These are phyloP conservation scores for Ameiurus melas DNA, from an alignment of 2,113 vertebrate species.

Conservation along the genomic window DNA sequence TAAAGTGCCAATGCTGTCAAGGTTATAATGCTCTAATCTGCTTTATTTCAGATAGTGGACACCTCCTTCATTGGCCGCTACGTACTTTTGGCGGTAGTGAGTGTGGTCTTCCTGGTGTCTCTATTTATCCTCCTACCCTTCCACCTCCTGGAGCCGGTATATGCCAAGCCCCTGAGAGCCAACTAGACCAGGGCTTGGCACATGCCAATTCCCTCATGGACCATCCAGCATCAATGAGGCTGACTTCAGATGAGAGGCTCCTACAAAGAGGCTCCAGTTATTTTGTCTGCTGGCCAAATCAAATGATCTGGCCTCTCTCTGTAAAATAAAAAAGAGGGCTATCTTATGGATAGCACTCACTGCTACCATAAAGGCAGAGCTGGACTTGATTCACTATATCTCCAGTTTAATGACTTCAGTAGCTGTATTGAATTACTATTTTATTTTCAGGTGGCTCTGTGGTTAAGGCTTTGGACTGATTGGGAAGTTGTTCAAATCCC, in stretches of 20 bases:
- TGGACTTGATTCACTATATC: neutral
- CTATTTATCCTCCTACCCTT: slow-evolving; percentile 82
- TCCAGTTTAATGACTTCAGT: neutral
- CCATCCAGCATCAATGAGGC: slow-evolving; percentile 34
- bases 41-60: slow-evolving; percentile 80
- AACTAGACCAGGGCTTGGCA: slow-evolving; percentile 54
- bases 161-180: slow-evolving; percentile 78
- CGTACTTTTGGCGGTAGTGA: slow-evolving; percentile 75
- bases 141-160: slow-evolving; percentile 82
- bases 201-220: slow-evolving; percentile 24
- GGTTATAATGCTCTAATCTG: slow-evolving; percentile 10
- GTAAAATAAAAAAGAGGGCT: neutral
- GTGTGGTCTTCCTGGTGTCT: slow-evolving; percentile 71
- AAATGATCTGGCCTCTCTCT: slow-evolving; percentile 1
- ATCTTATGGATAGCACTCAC: too few relatives aligned
- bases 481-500: neutral
- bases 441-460: neutral
- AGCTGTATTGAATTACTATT: neutral
- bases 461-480: neutral
- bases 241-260: slow-evolving; percentile 50
- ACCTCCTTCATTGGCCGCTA: slow-evolving; percentile 86
- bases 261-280: slow-evolving; percentile 27
- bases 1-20: neutral
- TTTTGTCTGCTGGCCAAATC: slow-evolving; percentile 27
- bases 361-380: neutral